Base-by-base conservation (phyloP, 2,888 invertebrate species). In the Polylopha cassiicola region DNA sequence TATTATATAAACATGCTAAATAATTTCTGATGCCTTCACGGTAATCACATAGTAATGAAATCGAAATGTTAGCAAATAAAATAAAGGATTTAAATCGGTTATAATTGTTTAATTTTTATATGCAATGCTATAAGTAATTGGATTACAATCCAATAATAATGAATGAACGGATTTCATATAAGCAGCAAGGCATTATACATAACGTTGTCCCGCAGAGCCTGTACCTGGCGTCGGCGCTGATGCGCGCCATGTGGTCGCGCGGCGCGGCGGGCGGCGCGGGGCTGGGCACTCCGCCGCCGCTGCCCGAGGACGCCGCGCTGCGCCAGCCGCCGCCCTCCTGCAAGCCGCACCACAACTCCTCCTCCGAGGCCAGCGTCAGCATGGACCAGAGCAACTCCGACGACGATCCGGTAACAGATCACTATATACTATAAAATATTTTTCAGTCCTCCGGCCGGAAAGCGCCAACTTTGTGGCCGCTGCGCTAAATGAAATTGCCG, bases 241-340 rank as follows among this genome's bases (percentile, higher is more conserved):
- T 94, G 52, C 96, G 97, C 63, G 92, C 95, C 55, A 92, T 97
- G 72, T 97, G 97, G 97, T 92, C 94, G 1, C 91, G 94, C 13
- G 91, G 86, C 78, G 32, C 71, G 60, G 39, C 72, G 60, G 45
- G 50, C 20, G 63, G 62, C 13, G 23, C 28, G 8, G 66, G 47
- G 16, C 49, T 52, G 39, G 65, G 63, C 24, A 62, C 72, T 11
- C 64, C 67, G 61, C 85, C 73, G 76, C 85, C 62, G 61, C 65
- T 68, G 27, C 64, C 69, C 2, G 84, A 72, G 53, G 87, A 68
- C 51, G 81, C 65, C 54, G 76, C 57, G 52, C 73, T 86, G 49
- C 89, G 77, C 51, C 88, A 71, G 61, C 89, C 80, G 51, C 77
- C 73, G 47, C 82, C 87, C 11, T 58, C 65, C 42, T 79, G 82